Evolutionary conservation across 2,888 invertebrate genomes (phyloP).

Genomic region (Hyalella azteca): DNA sequence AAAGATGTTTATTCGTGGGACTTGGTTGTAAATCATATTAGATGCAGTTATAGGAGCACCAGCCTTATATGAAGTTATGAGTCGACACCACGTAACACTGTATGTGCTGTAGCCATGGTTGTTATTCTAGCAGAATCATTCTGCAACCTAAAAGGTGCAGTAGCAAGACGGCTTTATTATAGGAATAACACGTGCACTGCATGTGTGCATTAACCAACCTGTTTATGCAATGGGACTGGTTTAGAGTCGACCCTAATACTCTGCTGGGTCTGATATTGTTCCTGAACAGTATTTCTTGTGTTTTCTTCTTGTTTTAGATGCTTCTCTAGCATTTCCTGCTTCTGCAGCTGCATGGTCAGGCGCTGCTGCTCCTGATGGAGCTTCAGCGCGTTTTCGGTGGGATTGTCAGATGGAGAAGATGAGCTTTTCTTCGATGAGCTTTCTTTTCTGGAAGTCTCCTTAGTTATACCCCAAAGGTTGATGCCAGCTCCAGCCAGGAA

Average conservation of each 20-base stretch:
- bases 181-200: no score
- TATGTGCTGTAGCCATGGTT: no score
- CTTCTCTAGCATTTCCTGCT: constrained; percentile 27
- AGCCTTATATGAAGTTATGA: no score
- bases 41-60: no score
- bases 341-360: constrained; percentile 21
- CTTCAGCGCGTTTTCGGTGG: constrained; percentile 7
- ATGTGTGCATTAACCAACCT: no score
- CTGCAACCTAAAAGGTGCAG: no score
- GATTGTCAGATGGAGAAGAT: not conserved
- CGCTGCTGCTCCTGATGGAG: constrained; percentile 28
- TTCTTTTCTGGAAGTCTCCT: not conserved
- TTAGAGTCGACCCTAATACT: constrained; percentile 3
- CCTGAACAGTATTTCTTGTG: not conserved
- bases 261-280: constrained; percentile 12
- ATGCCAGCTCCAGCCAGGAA: constrained; percentile 28
- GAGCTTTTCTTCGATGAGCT: not conserved
- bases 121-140: no score
- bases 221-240: not conserved
- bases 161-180: no score
- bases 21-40: no score
- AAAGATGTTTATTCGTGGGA: no score
- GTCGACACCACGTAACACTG: no score
- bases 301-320: constrained; percentile 3
- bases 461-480: not conserved